A percentile compares a stretch with the other conserved stretches of the same genome.
These are phyloP conservation scores for Nothoprocta pentlandii DNA, from an alignment of 2,113 vertebrate genomes.

Conservation along the genomic window DNA sequence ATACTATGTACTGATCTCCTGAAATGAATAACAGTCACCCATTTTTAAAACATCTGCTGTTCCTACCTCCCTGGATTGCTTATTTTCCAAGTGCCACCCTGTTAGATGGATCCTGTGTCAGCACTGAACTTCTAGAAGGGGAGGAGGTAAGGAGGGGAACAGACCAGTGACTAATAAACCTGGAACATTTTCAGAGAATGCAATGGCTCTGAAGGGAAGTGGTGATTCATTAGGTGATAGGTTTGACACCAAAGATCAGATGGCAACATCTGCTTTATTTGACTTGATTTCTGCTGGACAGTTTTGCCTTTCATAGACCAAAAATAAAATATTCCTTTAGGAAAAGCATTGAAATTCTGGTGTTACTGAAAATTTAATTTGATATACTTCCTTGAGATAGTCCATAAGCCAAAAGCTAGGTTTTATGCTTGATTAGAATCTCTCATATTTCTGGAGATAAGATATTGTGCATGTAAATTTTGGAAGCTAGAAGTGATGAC, in stretches of 20 bases:
- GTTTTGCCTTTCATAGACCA: neutral
- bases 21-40: neutral
- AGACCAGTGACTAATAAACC: neutral
- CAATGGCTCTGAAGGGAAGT: neutral
- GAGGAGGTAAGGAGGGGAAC: no score
- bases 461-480: neutral
- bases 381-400: neutral
- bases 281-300: neutral
- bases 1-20: neutral
- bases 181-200: neutral
- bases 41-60: neutral
- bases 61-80: neutral
- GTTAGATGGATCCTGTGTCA: neutral
- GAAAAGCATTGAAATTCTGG: neutral
- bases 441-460: neutral
- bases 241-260: neutral
- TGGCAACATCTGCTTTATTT: neutral
- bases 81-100: neutral
- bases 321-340: neutral
- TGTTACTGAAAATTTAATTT: neutral
- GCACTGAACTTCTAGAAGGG: neutral
- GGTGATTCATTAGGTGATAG: neutral
- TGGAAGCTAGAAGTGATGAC: neutral
- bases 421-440: neutral
- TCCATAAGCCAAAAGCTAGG: accelerated